A percentile compares a stretch with the other conserved stretches of the same genome.
Conservation (phyloP, 2,888 invertebrate genomes). For the Strigamia crassipes region DNA sequence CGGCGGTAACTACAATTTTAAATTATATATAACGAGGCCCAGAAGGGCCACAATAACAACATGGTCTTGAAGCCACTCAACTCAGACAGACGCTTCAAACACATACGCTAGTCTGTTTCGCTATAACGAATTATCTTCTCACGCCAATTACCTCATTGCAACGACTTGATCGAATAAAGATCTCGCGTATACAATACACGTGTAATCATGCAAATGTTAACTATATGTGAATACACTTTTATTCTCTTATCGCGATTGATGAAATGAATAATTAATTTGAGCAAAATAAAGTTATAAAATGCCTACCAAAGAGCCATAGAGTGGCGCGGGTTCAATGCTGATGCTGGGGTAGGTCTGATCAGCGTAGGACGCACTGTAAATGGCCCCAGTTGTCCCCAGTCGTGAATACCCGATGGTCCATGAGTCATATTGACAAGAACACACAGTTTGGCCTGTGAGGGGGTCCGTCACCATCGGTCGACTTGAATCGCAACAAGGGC, state of each 20-base stretch:
- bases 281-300: neutral
- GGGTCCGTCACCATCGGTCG: conserved; percentile 91
- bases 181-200: neutral
- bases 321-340: conserved; percentile 90
- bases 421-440: conserved; percentile 92
- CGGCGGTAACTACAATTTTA: conserved; percentile 18
- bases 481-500: conserved; percentile 84
- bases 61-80: conserved; percentile 31
- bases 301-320: conserved; percentile 93
- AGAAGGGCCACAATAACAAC: conserved; percentile 34
- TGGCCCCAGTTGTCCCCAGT: conserved; percentile 54
- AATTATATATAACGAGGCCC: conserved; percentile 35
- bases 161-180: neutral
- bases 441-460: conserved; percentile 88
- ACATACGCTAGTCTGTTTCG: neutral
- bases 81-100: conserved; percentile 21
- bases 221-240: too few relatives aligned
- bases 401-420: conserved; percentile 66
- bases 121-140: neutral
- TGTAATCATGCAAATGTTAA: too few relatives aligned
- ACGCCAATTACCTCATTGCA: conserved; percentile 5
- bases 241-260: neutral
- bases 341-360: conserved; percentile 93
- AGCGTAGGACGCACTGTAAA: conserved; percentile 85
- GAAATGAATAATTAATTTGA: neutral